Base-by-base conservation (phyloP, 35 echinoderm and acorn worm species). In the Ophioderma brevispina region DNA sequence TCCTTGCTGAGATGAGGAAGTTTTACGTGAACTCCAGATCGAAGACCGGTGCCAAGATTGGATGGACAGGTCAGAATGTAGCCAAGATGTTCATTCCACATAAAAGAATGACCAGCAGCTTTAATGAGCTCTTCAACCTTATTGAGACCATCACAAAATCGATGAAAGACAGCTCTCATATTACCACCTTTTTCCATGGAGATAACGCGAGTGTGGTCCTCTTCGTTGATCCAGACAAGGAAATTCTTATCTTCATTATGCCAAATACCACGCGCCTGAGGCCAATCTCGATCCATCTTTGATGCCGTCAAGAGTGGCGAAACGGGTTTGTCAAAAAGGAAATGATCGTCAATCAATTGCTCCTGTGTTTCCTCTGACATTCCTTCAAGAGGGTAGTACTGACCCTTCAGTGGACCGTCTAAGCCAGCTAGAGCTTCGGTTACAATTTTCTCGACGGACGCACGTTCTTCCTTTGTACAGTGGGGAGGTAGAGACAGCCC, bases 41-140 rank as follows among this genome's bases (percentile, higher is more conserved):
- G 90, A 25, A 99, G 88, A 6, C 97, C 97, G 14, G 97, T 99
- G 77, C 97, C 97, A 13, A 99, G 85, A 88, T 99, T 99, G 8
- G 97, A 99, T 14, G 97, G 97, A 64, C 97, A 99, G 19, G 97
- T 99, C 76, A 99, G 80, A 32, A 99, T 88, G 49, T 93, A 99
- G 33, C 97, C 97, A 37, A 99, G 94, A 93, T 99, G 97, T 63
- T 95, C 91, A 83, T 99, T 99, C 93, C 93, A 95, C 97, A 99
- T 99, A 40, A 95, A 99, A 35, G 84, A 87, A 39, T 99, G 92
- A n/a, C 93, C 97, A 28, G 91, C 94, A 30, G 84, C 41, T 40
- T 93, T 95, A 31, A 99, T 99, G 37, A 93, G 40, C 0, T 82
- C 80, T 82, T 99, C 97, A 15, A 99, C 92, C 75, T 93, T 93